Percentiles rank a stretch among this genome's conserved stretches.
Evolutionary conservation across 2,888 invertebrate species (phyloP).

Genomic region (Rotaria sp.): DNA sequence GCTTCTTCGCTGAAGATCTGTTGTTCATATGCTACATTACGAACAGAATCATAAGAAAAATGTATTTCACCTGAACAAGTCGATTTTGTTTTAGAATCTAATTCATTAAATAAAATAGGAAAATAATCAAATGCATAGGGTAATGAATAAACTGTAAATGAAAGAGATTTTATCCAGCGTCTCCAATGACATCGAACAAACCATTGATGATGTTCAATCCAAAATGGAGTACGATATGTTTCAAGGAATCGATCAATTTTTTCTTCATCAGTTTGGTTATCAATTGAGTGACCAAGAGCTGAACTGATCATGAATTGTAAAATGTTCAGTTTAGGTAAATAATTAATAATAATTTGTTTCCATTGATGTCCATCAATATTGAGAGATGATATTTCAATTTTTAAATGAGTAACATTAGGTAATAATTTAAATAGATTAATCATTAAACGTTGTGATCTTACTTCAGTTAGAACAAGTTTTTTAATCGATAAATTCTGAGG

Average conservation of each 20-base stretch:
- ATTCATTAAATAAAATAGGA: no score
- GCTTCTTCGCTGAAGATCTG: no score
- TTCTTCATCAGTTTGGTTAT: neutral
- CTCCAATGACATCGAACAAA: no score
- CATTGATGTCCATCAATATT: neutral
- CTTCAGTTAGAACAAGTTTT: neutral
- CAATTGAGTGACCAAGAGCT: neutral
- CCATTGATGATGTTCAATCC: no score
- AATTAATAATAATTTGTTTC: neutral
- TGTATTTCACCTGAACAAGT: no score
- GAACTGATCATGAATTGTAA: neutral
- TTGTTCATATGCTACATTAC: no score
- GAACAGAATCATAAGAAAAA: no score
- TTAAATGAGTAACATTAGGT: neutral
- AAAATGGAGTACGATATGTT: neutral
- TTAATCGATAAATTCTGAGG: neutral
- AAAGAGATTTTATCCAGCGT: no score
- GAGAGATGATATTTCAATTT: neutral
- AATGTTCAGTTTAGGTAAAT: neutral
- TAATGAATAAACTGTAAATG: no score
- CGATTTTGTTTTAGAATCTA: no score
- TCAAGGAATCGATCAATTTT: neutral
- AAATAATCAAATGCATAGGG: no score
- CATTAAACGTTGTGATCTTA: neutral
- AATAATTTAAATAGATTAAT: neutral